These are phyloP conservation scores for Leptestheria dahalacensis DNA, from an alignment of 1,140 invertebrate genomes.

Conservation along the genomic window DNA sequence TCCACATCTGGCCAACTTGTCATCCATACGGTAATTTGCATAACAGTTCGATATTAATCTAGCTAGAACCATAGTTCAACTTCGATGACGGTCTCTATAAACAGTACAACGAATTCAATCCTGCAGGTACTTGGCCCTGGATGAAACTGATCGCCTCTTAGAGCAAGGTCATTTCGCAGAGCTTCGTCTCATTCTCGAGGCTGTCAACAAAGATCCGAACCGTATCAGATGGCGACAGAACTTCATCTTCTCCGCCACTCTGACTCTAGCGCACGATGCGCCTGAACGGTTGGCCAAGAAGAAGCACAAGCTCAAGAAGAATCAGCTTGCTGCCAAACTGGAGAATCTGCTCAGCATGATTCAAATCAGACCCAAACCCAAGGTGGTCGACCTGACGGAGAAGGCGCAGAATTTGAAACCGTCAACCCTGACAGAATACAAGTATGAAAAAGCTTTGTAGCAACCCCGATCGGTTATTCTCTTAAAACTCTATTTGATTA, in stretches of 20 bases:
- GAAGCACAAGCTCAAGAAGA: constrained; percentile 38
- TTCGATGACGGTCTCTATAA: too few relatives aligned
- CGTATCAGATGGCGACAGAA: constrained; percentile 52
- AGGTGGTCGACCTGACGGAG: constrained; percentile 38
- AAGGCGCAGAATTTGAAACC: constrained; percentile 21
- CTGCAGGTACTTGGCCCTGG: constrained; percentile 71
- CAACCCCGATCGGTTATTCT: too few relatives aligned
- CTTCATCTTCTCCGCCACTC: constrained; percentile 94
- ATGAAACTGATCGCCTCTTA: constrained; percentile 97
- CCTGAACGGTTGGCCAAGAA: constrained; percentile 57
- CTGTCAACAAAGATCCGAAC: constrained; percentile 49
- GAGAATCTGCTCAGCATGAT: constrained; percentile 32
- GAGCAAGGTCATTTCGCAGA: constrained; percentile 94
- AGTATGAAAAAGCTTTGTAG: too few relatives aligned
- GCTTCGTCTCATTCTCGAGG: constrained; percentile 60
- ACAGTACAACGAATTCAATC: neutral
- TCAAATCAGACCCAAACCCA: constrained; percentile 30
- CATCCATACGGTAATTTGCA: constrained; percentile 48
- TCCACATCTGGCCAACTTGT: constrained; percentile 50
- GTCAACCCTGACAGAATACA: constrained; percentile 8
- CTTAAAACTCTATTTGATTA: constrained; percentile 56
- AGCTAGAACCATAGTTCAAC: too few relatives aligned
- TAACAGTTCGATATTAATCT: too few relatives aligned
- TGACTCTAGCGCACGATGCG: constrained; percentile 73
- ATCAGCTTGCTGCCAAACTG: constrained; percentile 52